Base-by-base conservation (phyloP, 2,113 vertebrate genomes). In the Saccopteryx leptura region DNA sequence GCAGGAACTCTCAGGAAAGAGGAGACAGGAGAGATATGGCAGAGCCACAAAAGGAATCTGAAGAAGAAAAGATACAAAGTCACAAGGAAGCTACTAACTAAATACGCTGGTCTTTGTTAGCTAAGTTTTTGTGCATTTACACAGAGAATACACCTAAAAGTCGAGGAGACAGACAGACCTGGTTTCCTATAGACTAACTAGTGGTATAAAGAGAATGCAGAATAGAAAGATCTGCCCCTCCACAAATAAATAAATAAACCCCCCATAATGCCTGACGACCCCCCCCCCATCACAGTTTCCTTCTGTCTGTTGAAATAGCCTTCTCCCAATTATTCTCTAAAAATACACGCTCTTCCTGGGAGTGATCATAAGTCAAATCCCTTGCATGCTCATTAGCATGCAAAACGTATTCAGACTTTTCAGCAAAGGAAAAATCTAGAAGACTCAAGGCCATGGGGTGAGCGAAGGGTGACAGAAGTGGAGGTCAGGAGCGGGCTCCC, bases 381-480 rank as follows among this genome's bases (percentile, higher is more conserved):
- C 50, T 39, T 39, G 39, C 39, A 39, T 61, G 33, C 85, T 93
- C 23, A 66, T 72, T n/a, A 91, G 63, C 68, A 74, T 56, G 24
- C 18, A 17, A 26, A 18, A 60, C 24, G 65, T 61, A 66, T 54
- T 74, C 79, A 83, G 52, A 50, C 48, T 94, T 69, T 85, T 85
- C 54, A 80, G 15, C 71, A 75, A 71, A 95, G n/a, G 19, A 69
- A 58, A 94, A 90, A 87, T 65, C 52, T 39, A 58, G 28, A 50
- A 52, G 33, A 60, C 24, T 50, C 52, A 39, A 96, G 48, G 75
- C 15, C 65, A 66, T 3, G 17, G 88, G 46, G 18, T n/a, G 11
- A 17, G 75, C 15, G 3, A 31, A 87, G 18, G 28, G 10, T 54
- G 46, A 80, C 48, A 54, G 68, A 81, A 83, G 84, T 46, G 26